Conservation (phyloP, 2,888 invertebrate species). For the Bibio marci region DNA sequence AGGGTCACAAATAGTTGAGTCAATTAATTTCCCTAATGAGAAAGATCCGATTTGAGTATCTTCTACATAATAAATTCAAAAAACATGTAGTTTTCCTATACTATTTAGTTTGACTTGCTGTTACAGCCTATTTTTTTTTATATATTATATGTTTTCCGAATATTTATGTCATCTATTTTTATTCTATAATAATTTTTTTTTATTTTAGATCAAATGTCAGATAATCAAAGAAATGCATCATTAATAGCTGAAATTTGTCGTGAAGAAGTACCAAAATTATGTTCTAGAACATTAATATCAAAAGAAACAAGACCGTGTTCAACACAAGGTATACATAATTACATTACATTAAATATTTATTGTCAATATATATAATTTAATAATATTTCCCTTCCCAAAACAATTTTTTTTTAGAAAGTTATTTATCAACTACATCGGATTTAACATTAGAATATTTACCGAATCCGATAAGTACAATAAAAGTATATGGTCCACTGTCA, state of each 20-base stretch:
- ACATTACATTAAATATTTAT: not conserved
- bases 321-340: constrained; percentile 17
- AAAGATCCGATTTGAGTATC: too few species aligned
- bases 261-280: constrained; percentile 54
- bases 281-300: constrained; percentile 18
- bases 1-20: too few species aligned
- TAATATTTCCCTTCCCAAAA: too few species aligned
- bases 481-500: constrained; percentile 7
- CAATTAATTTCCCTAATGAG: too few species aligned
- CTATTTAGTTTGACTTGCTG: too few species aligned
- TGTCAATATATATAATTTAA: too few species aligned
- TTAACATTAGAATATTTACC: constrained; percentile 44
- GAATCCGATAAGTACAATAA: constrained; percentile 6
- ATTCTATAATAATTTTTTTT: too few species aligned
- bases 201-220: constrained; percentile 1
- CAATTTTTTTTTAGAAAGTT: constrained; percentile 51
- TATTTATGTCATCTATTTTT: too few species aligned
- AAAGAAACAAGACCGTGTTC: constrained; percentile 40
- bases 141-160: too few species aligned
- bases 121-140: too few species aligned
- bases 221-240: constrained; percentile 27
- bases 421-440: constrained; percentile 58
- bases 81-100: too few species aligned
- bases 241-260: constrained; percentile 61
- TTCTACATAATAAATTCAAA: too few species aligned